A percentile compares a stretch with the other conserved stretches of the same genome.
These are phyloP conservation scores for Erannis defoliaria DNA, from an alignment of 2,888 invertebrate genomes.

Conservation along the genomic window DNA sequence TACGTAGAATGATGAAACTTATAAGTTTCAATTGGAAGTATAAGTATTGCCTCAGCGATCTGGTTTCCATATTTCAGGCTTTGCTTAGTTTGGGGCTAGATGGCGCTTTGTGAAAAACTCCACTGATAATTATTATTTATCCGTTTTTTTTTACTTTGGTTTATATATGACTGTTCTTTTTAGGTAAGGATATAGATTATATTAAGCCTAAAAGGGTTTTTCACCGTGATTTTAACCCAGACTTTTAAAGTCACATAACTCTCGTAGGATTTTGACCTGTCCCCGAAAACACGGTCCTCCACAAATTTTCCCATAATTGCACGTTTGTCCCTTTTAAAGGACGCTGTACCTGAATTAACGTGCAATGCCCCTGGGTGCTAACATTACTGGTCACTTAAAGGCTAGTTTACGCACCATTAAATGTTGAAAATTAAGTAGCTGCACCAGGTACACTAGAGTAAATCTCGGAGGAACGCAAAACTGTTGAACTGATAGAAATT, in stretches of 20 bases:
- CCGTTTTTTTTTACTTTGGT: no score
- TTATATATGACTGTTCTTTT: not conserved
- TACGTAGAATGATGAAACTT: no score
- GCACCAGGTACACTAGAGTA: constrained; percentile 7
- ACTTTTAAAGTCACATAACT: constrained; percentile 21
- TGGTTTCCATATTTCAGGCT: no score
- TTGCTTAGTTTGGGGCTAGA: no score
- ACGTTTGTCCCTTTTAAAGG: constrained; percentile 30
- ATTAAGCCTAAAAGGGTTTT: constrained; percentile 1
- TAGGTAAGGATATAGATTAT: not conserved
- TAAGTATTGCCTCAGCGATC: no score
- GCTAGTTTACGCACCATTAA: constrained; percentile 27
- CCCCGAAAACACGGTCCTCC: constrained; percentile 6
- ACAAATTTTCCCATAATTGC: constrained; percentile 16
- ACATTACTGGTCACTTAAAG: constrained; percentile 35
- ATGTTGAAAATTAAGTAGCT: constrained; percentile 20
- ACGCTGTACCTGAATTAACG: constrained; percentile 15
- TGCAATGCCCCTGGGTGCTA: constrained; percentile 25
- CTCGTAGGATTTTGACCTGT: constrained; percentile 20
- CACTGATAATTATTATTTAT: no score
- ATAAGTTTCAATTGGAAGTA: no score
- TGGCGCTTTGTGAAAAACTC: no score
- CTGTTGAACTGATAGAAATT: constrained; percentile 12
- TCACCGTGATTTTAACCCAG: not conserved
- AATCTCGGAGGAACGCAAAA: constrained; percentile 16